Evolutionary conservation across 1,140 invertebrate species (phyloP).

Genomic region (Rhizoglyphus robini): DNA sequence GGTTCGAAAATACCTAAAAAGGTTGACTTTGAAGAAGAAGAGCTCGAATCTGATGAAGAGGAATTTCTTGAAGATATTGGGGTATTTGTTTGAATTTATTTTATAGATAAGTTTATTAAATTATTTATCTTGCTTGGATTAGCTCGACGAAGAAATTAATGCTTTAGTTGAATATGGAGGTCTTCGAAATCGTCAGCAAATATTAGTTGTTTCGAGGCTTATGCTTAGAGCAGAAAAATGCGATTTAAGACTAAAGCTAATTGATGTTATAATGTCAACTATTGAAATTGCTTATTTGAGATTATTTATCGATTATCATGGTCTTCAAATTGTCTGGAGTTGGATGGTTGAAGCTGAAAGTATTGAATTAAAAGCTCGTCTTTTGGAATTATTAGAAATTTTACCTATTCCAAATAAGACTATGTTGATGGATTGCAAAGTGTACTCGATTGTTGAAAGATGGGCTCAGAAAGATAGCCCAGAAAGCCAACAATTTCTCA

Average conservation of each 20-base stretch:
- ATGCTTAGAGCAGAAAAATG: constrained; percentile 78
- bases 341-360: constrained; percentile 62
- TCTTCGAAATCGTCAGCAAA: constrained; percentile 72
- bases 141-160: constrained; percentile 41
- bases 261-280: constrained; percentile 49
- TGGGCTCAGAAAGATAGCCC: constrained; percentile 43
- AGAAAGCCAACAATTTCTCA: not conserved
- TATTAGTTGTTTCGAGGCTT: constrained; percentile 66
- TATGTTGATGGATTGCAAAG: constrained; percentile 77
- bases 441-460: constrained; percentile 56
- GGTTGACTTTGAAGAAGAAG: constrained; percentile 45
- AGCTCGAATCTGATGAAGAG: constrained; percentile 42
- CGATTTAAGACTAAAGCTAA: constrained; percentile 49
- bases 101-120: not conserved
- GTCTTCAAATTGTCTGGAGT: constrained; percentile 69
- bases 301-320: constrained; percentile 87
- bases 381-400: constrained; percentile 38
- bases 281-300: constrained; percentile 40
- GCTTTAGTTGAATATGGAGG: constrained; percentile 51
- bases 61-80: constrained; percentile 28
- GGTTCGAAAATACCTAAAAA: constrained; percentile 7
- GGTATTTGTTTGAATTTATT: constrained; percentile 22
- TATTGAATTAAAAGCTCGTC: constrained; percentile 25
- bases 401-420: constrained; percentile 85
- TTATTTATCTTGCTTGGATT: not conserved